Percentiles rank a stretch among this genome's conserved stretches.
These are phyloP conservation scores for Steatornis caripensis DNA, from an alignment of 2,113 vertebrate species.

Conservation along the genomic window DNA sequence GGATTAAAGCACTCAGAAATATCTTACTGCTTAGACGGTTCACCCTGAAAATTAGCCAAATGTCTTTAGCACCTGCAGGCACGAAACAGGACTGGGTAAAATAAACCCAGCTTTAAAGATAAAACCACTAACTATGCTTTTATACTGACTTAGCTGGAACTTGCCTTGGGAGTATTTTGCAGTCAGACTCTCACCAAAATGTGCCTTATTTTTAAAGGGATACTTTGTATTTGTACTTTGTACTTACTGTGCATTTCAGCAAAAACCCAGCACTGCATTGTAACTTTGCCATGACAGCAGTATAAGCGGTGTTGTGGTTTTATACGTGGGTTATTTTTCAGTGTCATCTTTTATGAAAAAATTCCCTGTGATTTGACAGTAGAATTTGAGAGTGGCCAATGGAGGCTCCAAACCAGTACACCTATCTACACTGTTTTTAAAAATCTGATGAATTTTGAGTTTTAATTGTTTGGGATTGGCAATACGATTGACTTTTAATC, in stretches of 20 bases:
- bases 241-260: background rate
- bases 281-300: fast-evolving
- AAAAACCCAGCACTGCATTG: background rate
- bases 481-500: background rate
- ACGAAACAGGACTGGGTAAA: background rate
- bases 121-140: background rate
- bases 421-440: background rate
- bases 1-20: background rate
- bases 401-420: background rate
- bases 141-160: background rate
- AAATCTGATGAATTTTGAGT: background rate
- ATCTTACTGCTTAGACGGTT: background rate
- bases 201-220: background rate
- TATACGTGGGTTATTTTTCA: background rate
- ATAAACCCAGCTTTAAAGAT: background rate
- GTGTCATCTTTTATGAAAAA: background rate
- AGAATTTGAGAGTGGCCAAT: background rate
- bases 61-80: background rate
- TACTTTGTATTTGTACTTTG: background rate
- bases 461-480: background rate
- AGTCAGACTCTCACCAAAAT: background rate
- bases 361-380: background rate
- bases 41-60: background rate
- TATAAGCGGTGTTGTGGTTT: background rate
- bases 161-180: background rate